These are phyloP conservation scores for Orussus abietinus DNA, from an alignment of 1,140 invertebrate species.

Conservation along the genomic window DNA sequence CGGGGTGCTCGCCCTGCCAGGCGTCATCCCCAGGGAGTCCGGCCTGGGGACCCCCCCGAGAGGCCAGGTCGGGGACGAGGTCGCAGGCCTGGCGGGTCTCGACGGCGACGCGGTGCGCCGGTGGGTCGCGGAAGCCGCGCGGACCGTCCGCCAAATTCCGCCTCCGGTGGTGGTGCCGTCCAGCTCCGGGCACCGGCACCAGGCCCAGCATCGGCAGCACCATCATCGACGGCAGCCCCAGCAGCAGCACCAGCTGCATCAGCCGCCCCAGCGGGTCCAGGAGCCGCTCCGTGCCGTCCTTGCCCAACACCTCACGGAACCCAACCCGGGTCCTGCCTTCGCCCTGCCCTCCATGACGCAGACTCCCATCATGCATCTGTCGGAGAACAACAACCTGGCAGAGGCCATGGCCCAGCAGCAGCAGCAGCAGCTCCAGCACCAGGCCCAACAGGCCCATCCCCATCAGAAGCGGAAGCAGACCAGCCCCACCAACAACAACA, in stretches of 20 bases:
- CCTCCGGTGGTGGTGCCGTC: slow-evolving; percentile 34
- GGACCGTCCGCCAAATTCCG: slow-evolving; percentile 46
- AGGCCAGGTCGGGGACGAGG: slow-evolving; percentile 40
- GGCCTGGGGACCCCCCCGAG: no score
- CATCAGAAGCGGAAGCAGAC: slow-evolving; percentile 45
- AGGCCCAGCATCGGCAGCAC: slow-evolving; percentile 2
- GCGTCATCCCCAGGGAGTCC: slow-evolving; percentile 47
- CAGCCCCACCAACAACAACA: slow-evolving; percentile 52
- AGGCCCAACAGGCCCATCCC: slow-evolving; percentile 23
- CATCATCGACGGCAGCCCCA: slow-evolving; percentile 18
- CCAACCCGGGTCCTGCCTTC: slow-evolving; percentile 33
- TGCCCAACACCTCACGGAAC: slow-evolving; percentile 31
- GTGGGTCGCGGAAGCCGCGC: slow-evolving; percentile 50
- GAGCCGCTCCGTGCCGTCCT: slow-evolving; percentile 29
- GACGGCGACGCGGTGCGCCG: slow-evolving; percentile 52
- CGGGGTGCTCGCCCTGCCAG: slow-evolving; percentile 46
- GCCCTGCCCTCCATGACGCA: slow-evolving; percentile 47
- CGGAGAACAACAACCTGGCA: slow-evolving; percentile 47
- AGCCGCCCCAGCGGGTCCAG: slow-evolving; percentile 20
- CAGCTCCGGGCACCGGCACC: slow-evolving; percentile 24
- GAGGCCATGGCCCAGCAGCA: slow-evolving; percentile 39
- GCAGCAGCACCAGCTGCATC: slow-evolving; percentile 20
- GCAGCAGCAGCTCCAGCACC: slow-evolving; percentile 25
- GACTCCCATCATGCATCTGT: slow-evolving; percentile 50
- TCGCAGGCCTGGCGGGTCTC: slow-evolving; percentile 52